phyloP scores from a whole-genome alignment of 2,888 invertebrate genomes.

The Eledona agricola region DNA sequence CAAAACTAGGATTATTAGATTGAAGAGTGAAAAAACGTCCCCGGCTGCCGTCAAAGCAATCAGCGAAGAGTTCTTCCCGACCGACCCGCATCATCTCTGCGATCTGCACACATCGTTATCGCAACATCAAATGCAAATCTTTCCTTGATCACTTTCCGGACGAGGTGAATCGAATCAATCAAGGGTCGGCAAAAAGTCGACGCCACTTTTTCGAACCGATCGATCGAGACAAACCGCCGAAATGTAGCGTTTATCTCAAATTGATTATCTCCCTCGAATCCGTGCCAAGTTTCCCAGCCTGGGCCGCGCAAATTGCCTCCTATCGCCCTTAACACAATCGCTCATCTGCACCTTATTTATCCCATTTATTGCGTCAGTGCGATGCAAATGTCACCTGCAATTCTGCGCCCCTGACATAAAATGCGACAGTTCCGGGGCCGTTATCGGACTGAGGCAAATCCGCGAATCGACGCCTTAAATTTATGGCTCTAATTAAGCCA shows the following conservation, averaged over 20 bases:
- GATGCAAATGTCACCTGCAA: no score
- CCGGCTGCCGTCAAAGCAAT: constrained; percentile 20
- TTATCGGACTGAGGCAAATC: constrained; percentile 28
- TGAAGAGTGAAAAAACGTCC: constrained; percentile 5
- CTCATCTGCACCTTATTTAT: no score
- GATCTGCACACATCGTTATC: constrained; percentile 35
- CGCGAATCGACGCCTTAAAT: constrained; percentile 31
- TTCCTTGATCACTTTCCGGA: constrained; percentile 29
- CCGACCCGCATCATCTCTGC: constrained; percentile 26
- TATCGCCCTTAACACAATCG: constrained; percentile 2
- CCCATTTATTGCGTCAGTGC: no score
- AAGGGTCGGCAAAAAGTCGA: constrained; percentile 11
- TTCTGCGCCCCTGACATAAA: no score
- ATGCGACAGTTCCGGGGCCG: no score
- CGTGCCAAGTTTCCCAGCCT: not conserved
- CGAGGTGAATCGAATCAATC: constrained; percentile 17
- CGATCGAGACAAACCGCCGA: constrained; percentile 5
- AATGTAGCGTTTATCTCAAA: constrained; percentile 11
- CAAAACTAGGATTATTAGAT: constrained; percentile 18
- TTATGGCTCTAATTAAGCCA: constrained; percentile 34
- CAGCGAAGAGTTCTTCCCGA: constrained; percentile 21
- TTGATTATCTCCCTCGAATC: constrained; percentile 19
- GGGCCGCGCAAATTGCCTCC: not conserved
- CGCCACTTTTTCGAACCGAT: not conserved
- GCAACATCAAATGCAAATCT: constrained; percentile 37